phyloP scores from a whole-genome alignment of 2,797 vertebrate genomes.

The Pantherophis alleghaniensis region DNA sequence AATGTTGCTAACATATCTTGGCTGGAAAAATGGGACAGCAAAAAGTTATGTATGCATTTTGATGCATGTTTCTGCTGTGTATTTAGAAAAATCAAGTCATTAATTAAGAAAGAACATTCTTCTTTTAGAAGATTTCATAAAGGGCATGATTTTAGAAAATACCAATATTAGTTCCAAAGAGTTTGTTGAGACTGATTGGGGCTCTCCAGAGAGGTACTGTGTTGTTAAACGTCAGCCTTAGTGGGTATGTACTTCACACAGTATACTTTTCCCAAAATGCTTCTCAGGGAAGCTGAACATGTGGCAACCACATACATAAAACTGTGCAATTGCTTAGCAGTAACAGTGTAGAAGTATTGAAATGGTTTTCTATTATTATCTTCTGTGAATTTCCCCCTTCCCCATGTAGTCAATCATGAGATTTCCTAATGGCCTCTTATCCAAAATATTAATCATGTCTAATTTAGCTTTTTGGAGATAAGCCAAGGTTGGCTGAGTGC shows the following conservation, averaged over 20 bases:
- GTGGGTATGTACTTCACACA: not conserved
- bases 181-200: not conserved
- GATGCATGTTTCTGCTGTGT: not conserved
- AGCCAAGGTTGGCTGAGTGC: not conserved
- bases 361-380: not conserved
- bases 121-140: not conserved
- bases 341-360: not conserved
- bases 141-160: not conserved
- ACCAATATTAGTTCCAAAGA: not conserved
- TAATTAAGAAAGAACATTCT: slow-evolving; percentile 16
- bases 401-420: not conserved
- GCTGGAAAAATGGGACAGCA: not conserved
- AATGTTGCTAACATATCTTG: not conserved
- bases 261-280: not conserved
- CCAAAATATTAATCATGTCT: not conserved
- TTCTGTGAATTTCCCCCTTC: not conserved
- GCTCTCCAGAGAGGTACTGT: not conserved
- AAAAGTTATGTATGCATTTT: not conserved
- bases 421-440: not conserved
- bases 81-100: slow-evolving; percentile 13
- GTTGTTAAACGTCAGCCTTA: not conserved
- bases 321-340: not conserved
- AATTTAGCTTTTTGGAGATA: not conserved
- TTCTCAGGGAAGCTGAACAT: not conserved
- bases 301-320: not conserved